These are phyloP conservation scores for Unio pictorum DNA, from an alignment of 2,888 invertebrate species.

Conservation along the genomic window DNA sequence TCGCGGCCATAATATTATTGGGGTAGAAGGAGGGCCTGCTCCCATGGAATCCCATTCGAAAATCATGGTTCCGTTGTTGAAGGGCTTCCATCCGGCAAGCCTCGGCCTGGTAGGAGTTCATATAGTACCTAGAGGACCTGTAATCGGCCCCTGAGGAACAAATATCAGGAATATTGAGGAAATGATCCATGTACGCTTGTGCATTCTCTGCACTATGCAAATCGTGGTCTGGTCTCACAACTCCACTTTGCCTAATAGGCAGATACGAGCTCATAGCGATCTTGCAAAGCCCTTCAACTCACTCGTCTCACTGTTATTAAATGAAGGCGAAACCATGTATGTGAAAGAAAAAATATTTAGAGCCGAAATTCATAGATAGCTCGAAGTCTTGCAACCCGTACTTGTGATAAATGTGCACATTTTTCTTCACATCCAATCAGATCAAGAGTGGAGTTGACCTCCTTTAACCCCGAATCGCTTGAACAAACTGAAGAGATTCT, in stretches of 20 bases:
- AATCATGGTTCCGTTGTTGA: slow-evolving; percentile 59
- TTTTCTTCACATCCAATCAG: slow-evolving; percentile 59
- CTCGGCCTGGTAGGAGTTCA: slow-evolving; percentile 58
- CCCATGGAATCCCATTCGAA: slow-evolving; percentile 61
- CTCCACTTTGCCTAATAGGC: slow-evolving; percentile 58
- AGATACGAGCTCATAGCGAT: slow-evolving; percentile 64
- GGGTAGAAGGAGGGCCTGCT: slow-evolving; percentile 60
- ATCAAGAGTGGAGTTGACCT: slow-evolving; percentile 54
- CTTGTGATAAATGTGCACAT: slow-evolving; percentile 59
- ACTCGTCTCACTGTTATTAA: slow-evolving; percentile 43
- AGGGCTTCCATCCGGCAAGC: slow-evolving; percentile 66
- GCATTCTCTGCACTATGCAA: slow-evolving; percentile 54
- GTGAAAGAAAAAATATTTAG: slow-evolving; percentile 52
- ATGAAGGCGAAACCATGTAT: slow-evolving; percentile 58
- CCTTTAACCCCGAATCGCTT: slow-evolving; percentile 50
- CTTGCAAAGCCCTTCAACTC: slow-evolving; percentile 33
- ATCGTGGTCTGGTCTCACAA: slow-evolving; percentile 43
- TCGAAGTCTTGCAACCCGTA: slow-evolving; percentile 51
- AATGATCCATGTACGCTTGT: slow-evolving; percentile 64
- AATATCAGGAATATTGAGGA: slow-evolving; percentile 66
- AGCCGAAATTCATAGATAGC: slow-evolving; percentile 56
- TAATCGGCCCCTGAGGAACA: slow-evolving; percentile 61
- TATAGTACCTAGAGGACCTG: slow-evolving; percentile 60
- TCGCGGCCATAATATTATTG: slow-evolving; percentile 61
- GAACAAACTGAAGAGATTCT: slow-evolving; percentile 48